Evolutionary conservation across 1,140 invertebrate genomes (phyloP).

Genomic region (Cotesia glomerata): DNA sequence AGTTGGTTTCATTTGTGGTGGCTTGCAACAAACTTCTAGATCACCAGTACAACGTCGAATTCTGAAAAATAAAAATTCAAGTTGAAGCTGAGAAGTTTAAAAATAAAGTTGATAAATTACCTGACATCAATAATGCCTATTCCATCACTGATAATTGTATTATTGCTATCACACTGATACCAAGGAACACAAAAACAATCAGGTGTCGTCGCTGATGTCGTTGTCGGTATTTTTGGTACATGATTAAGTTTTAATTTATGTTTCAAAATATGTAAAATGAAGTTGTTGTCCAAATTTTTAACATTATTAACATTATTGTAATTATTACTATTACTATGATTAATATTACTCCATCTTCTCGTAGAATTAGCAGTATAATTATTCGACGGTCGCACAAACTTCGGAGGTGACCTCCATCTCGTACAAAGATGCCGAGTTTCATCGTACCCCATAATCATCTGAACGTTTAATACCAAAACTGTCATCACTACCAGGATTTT

Average conservation of each 20-base stretch:
- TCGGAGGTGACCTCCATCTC: too few species aligned
- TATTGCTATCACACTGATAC: slow-evolving; percentile 64
- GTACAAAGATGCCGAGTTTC: too few species aligned
- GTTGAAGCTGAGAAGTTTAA: neutral
- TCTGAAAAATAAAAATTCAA: slow-evolving; percentile 30
- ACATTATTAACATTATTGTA: neutral
- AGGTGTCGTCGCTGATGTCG: neutral
- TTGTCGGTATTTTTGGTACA: slow-evolving; percentile 37
- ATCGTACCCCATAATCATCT: too few species aligned
- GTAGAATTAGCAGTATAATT: too few species aligned
- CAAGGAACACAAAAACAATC: slow-evolving; percentile 63
- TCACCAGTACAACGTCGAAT: slow-evolving; percentile 45
- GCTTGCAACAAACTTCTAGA: slow-evolving; percentile 51
- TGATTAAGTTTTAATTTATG: slow-evolving; percentile 42
- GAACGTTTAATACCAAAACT: too few species aligned
- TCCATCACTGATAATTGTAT: slow-evolving; percentile 62
- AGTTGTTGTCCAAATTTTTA: slow-evolving; percentile 6
- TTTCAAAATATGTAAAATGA: slow-evolving; percentile 46
- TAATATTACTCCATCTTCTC: too few species aligned
- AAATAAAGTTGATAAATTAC: slow-evolving; percentile 34
- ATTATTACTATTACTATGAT: neutral
- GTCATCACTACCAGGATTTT: too few species aligned
- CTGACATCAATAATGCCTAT: slow-evolving; percentile 64
- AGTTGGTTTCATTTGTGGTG: slow-evolving; percentile 15
- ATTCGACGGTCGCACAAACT: too few species aligned